A percentile compares a stretch with the other conserved stretches of the same genome.
These are phyloP conservation scores for Cecidostiba fungosa DNA, from an alignment of 2,888 invertebrate genomes.

Conservation along the genomic window DNA sequence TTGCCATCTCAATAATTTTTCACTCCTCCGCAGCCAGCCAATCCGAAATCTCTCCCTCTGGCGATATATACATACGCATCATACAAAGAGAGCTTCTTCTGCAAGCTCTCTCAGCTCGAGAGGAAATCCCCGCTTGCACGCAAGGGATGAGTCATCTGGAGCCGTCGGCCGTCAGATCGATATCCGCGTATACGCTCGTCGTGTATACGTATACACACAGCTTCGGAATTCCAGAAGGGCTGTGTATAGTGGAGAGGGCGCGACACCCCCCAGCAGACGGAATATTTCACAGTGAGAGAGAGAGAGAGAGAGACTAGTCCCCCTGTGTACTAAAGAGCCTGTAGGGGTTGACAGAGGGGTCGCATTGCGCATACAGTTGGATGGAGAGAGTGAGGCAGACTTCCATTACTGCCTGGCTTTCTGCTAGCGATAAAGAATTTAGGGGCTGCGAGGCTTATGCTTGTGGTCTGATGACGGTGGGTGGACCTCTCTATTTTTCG, in stretches of 20 bases:
- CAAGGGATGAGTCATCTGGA: constrained; percentile 48
- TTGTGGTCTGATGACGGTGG: neutral
- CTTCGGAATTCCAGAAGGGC: constrained; percentile 41
- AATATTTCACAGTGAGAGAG: constrained; percentile 31
- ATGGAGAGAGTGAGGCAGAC: neutral
- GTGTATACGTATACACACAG: neutral
- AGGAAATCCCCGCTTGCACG: neutral
- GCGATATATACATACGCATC: neutral
- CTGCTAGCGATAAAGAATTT: constrained; percentile 33
- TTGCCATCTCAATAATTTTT: neutral
- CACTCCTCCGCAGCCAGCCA: neutral
- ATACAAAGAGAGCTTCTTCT: neutral
- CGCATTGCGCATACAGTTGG: neutral
- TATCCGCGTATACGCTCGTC: constrained; percentile 40
- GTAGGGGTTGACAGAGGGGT: neutral
- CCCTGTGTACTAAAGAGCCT: constrained; percentile 6
- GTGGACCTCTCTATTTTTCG: neutral
- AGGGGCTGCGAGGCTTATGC: neutral
- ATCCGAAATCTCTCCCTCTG: neutral
- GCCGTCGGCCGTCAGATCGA: constrained; percentile 50
- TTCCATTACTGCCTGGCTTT: constrained; percentile 6
- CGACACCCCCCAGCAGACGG: constrained; percentile 24
- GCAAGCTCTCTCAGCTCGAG: neutral
- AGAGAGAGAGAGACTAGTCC: constrained; percentile 10
- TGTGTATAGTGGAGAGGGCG: neutral